phyloP scores from a whole-genome alignment of 2,113 vertebrate genomes.

The Atherinomorus stipes region DNA sequence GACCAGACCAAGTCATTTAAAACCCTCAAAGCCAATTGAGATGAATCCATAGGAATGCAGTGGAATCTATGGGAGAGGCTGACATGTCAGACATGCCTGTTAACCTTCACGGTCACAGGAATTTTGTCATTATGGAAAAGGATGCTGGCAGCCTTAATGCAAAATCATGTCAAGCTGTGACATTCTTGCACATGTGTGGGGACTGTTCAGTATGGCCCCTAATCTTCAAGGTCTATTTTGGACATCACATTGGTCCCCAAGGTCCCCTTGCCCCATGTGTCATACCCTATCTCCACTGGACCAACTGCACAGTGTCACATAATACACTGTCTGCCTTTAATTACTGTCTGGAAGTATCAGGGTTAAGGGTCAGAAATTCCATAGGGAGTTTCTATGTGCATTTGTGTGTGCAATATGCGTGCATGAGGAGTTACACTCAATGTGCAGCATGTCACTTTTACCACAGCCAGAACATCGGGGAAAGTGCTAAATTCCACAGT shows the following conservation, averaged over 20 bases:
- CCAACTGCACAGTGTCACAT: slow-evolving; percentile 72
- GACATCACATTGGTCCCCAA: slow-evolving; percentile 60
- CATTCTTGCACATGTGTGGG: slow-evolving; percentile 64
- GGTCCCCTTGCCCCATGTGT: slow-evolving; percentile 35
- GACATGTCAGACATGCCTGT: slow-evolving; percentile 37
- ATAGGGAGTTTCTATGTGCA: slow-evolving; percentile 40
- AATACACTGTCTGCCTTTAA: slow-evolving; percentile 77
- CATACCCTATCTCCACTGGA: slow-evolving; percentile 59
- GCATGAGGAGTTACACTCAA: slow-evolving; percentile 8
- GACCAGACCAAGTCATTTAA: slow-evolving; percentile 29
- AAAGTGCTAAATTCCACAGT: slow-evolving; percentile 58
- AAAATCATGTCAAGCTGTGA: slow-evolving; percentile 67
- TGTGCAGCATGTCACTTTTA: slow-evolving; percentile 34
- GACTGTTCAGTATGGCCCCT: slow-evolving; percentile 43
- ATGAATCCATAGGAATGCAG: slow-evolving; percentile 57
- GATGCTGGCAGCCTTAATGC: slow-evolving; percentile 54
- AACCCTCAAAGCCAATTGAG: slow-evolving; percentile 58
- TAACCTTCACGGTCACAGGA: slow-evolving; percentile 62
- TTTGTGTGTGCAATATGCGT: slow-evolving; percentile 35
- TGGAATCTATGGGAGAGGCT: slow-evolving; percentile 33
- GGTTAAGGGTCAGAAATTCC: slow-evolving; percentile 73
- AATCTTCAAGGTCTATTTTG: slow-evolving; percentile 72
- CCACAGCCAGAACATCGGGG: slow-evolving; percentile 40
- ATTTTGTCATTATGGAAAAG: slow-evolving; percentile 63
- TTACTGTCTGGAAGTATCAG: slow-evolving; percentile 73